Base-by-base conservation (phyloP, 2,113 vertebrate species). In the Poecile atricapillus region DNA sequence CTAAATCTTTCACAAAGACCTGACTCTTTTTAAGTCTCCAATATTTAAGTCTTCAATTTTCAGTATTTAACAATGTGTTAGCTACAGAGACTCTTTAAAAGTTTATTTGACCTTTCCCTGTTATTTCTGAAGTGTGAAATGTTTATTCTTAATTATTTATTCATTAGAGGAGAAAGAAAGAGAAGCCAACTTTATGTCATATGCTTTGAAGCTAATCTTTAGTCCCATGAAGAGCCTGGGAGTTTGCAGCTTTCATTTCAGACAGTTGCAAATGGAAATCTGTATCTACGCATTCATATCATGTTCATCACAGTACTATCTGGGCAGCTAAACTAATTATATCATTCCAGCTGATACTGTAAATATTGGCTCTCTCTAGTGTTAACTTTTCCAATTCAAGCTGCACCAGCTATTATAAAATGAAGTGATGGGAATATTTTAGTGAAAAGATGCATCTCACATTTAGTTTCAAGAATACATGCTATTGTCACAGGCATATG, bases 241-340 rank as follows among this genome's bases (percentile, higher is more conserved):
- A 95, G 74, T 60, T 90, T 47, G 33, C 7, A 79, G 62, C 23
- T 94, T 87, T 89, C 46, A 43, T 84, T 95, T 91, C 84, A 90
- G 74, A 65, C 21, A 90, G 30, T 0, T 89, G 70, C 46, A 93
- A 94, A 93, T 69, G 53, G 84, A 94, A 96, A 79, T 77, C 84
- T 79, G 28, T 79, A 67, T 77, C 93, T 77, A 58, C 13, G 70
- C 77, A 83, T 62, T 89, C 2, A 0, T 89, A 96, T 91, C 87
- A 13, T 62, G 93, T 73, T 90, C 87, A 95, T 87, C 89, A 82
- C 56, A 73, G 63, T 12, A 19, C 65, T 79, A 81, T 73, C 91
- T 90, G 46, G 74, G 62, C 87, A 93, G 67, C 67, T 79, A 64
- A 87, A 53, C 73, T 85, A 92, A 94, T 88, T 90, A 59, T 46